These are phyloP conservation scores for Prolemur simus DNA, from an alignment of 2,113 vertebrate genomes.

Conservation along the genomic window DNA sequence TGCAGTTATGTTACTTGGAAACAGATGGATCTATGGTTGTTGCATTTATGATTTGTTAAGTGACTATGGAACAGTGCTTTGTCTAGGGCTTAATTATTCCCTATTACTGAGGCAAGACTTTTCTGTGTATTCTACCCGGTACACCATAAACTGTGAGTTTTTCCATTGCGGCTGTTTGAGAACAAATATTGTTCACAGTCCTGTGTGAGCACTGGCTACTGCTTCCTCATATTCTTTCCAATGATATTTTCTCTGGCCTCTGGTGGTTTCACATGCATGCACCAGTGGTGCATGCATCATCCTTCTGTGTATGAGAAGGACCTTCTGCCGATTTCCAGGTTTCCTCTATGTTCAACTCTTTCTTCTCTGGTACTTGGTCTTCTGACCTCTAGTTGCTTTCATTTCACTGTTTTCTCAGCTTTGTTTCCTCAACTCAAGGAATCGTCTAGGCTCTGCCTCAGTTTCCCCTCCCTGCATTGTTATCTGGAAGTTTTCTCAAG, in stretches of 20 bases:
- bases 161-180: background rate
- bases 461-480: background rate
- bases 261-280: background rate
- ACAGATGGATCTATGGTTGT: background rate
- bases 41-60: background rate
- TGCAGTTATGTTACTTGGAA: background rate
- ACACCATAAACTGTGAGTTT: background rate
- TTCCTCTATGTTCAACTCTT: background rate
- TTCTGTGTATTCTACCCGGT: background rate
- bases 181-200: background rate
- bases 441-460: background rate
- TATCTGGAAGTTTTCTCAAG: background rate
- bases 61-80: background rate
- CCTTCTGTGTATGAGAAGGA: background rate
- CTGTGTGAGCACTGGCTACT: background rate
- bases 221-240: background rate
- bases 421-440: background rate
- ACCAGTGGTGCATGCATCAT: background rate
- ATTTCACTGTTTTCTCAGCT: background rate
- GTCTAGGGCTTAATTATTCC: background rate
- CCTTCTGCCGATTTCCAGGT: background rate
- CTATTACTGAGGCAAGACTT: background rate
- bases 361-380: background rate
- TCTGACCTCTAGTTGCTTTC: background rate
- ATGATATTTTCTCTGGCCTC: background rate